Percentiles rank a stretch among this genome's conserved stretches.
These are phyloP conservation scores for Microtus ochrogaster DNA, from an alignment of 2,113 vertebrate species.

Conservation along the genomic window DNA sequence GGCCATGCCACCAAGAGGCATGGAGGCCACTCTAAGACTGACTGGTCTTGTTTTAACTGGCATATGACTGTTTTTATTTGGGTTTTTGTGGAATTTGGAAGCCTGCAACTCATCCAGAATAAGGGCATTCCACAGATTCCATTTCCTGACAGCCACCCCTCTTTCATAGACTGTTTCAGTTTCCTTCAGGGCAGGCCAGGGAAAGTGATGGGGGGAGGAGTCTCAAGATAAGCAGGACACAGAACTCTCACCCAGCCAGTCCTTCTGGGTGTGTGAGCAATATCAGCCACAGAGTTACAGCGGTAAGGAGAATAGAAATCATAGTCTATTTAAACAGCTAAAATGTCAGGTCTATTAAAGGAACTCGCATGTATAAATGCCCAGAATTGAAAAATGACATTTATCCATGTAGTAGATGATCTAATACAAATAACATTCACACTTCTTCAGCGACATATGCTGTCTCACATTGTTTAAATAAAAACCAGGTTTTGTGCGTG, in stretches of 20 bases:
- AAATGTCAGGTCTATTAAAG: slow-evolving; percentile 67
- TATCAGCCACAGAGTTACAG: background rate
- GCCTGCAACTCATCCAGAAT: slow-evolving; percentile 78
- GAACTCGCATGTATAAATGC: slow-evolving; percentile 71
- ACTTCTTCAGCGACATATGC: slow-evolving; percentile 35
- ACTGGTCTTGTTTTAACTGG: slow-evolving; percentile 67
- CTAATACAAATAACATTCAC: slow-evolving; percentile 45
- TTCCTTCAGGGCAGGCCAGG: slow-evolving; percentile 74
- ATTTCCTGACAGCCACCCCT: slow-evolving; percentile 73
- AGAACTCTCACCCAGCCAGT: slow-evolving; percentile 72
- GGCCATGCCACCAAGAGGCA: slow-evolving; percentile 52
- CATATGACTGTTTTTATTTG: slow-evolving; percentile 67
- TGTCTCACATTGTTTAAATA: slow-evolving; percentile 73
- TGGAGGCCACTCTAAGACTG: slow-evolving; percentile 48
- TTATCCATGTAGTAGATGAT: slow-evolving; percentile 76
- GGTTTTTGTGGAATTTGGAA: slow-evolving; percentile 78
- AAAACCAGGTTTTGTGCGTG: slow-evolving; percentile 43
- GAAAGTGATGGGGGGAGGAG: slow-evolving; percentile 69
- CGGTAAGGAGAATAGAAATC: slow-evolving; percentile 65
- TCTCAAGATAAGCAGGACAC: slow-evolving; percentile 67
- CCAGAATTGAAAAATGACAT: slow-evolving; percentile 78
- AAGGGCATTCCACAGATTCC: slow-evolving; percentile 84
- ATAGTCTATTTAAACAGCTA: slow-evolving; percentile 30
- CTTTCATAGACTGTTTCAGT: slow-evolving; percentile 75
- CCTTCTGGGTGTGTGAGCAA: slow-evolving; percentile 6